Evolutionary conservation across 1,140 invertebrate species (phyloP).

Genomic region (Bombyx mandarina): DNA sequence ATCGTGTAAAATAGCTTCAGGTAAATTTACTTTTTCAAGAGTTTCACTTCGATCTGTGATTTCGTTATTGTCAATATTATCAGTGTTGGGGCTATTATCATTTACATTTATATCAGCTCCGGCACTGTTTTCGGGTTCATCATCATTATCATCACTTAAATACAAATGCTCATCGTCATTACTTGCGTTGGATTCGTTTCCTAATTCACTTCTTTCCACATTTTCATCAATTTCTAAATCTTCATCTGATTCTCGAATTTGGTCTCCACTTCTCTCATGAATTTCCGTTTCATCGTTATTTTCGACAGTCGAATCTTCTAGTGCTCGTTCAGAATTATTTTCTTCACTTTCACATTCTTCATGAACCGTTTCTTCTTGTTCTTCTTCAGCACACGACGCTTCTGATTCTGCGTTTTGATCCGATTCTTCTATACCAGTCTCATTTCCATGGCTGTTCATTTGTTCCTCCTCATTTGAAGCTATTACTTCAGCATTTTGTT

Average conservation of each 20-base stretch:
- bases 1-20: slow-evolving; percentile 36
- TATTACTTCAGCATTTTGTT: background rate
- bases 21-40: slow-evolving; percentile 23
- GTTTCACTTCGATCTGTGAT: slow-evolving; percentile 9
- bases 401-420: slow-evolving; percentile 8
- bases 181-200: too few species aligned
- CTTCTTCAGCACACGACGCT: background rate
- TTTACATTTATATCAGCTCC: background rate
- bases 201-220: background rate
- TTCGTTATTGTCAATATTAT: background rate
- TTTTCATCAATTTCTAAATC: background rate
- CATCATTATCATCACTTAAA: slow-evolving; percentile 1
- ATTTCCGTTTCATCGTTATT: background rate
- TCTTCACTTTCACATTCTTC: slow-evolving; percentile 24
- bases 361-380: slow-evolving; percentile 5
- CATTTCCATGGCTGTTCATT: background rate
- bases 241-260: background rate
- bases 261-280: background rate
- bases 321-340: slow-evolving; percentile 3
- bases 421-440: slow-evolving; percentile 6
- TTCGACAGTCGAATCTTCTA: background rate
- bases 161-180: background rate
- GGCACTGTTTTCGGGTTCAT: background rate
- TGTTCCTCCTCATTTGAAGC: background rate
- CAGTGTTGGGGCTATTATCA: background rate